Evolutionary conservation across 1,140 invertebrate species (phyloP), one percentile per base, ranked within the genome.

Genomic region (Spodoptera litura): DNA sequence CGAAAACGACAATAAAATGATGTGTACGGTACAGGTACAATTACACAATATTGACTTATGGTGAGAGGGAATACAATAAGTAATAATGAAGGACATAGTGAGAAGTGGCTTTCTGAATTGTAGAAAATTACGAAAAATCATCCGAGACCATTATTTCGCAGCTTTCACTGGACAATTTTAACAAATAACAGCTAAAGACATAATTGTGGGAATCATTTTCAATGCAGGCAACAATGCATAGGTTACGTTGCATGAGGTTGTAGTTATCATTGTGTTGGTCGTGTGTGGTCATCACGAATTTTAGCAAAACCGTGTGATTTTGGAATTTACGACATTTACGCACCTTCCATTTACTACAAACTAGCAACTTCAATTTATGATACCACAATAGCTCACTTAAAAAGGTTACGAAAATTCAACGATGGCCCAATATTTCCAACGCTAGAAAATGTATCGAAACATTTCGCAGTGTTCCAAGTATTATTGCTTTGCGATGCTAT

Each of bases 191-290:
- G 49, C 53, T 75, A 62, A 75, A 75, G 73, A 75, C 58, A 52
- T 85, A 83, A 83, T 80, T 75, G 79, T 85, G 84, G 31, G 84
- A 85, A 83, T 44, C 15, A 62, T 35, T 71, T 82, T 80, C 25
- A 72, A 73, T 74, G 52, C 38, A 58, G 55, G 72, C 75, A 82
- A 85, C 84, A 85, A 85, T 85, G 64, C 75, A 74, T 61, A 27
- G 31, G 70, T 83, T 83, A 85, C 78, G 80, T 83, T 76, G 66
- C 64, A 72, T 13, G 61, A 78, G 55, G 59, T 55, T 71, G 66
- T 80, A 70, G 52, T 74, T 79, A 49, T 79, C 52, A 25, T 70
- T 59, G 55, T 74, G 35, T 25, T 15, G 55, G 31, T 59, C 71
- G 56, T 74, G 71, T 74, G 71, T 74, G 56, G 71, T 49, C 71